Evolutionary conservation across 2,113 vertebrate genomes (phyloP).

Genomic region (Glareola pratincola): DNA sequence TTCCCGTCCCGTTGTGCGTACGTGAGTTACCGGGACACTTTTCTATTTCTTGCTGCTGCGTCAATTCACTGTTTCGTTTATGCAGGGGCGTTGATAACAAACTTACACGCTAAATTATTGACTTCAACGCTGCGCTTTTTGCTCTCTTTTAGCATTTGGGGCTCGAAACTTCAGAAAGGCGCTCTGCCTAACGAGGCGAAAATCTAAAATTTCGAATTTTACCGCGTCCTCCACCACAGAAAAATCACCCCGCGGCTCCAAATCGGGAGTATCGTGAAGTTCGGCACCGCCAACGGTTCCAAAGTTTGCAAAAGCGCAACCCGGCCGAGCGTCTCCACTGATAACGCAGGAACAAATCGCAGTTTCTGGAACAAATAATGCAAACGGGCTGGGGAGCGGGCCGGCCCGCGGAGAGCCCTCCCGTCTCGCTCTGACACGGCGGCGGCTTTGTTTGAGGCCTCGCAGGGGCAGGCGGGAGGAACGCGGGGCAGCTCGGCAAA

Average conservation of each 20-base stretch:
- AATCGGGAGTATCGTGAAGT: background rate
- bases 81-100: background rate
- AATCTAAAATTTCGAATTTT: background rate
- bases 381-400: background rate
- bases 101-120: background rate
- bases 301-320: background rate
- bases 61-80: background rate
- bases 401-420: background rate
- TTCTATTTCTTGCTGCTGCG: background rate
- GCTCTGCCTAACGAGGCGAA: background rate
- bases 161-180: background rate
- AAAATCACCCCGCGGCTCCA: background rate
- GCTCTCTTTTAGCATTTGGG: background rate
- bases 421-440: background rate
- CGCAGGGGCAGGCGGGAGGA: background rate
- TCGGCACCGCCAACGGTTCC: rapidly evolving
- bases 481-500: background rate
- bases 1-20: background rate
- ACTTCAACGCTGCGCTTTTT: background rate
- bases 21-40: background rate
- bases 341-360: background rate
- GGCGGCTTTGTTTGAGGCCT: constrained; percentile 65
- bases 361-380: constrained; percentile 1
- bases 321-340: background rate
- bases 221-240: background rate